Base-by-base conservation (phyloP, 2,797 vertebrate genomes). In the Ptychadena robeensis region DNA sequence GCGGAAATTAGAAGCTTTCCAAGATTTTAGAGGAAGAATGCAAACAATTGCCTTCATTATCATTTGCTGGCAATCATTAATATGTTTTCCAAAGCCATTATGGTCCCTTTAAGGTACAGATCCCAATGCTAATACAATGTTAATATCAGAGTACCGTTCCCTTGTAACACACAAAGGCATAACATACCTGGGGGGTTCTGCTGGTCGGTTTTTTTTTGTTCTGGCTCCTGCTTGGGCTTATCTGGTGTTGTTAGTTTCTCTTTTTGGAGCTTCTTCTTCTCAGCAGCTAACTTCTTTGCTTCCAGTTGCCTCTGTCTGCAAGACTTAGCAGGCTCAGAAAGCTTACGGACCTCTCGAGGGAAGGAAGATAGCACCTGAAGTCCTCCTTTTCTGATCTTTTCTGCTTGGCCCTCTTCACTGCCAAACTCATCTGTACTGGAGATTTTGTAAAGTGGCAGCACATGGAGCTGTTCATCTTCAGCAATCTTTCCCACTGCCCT, bases 261-360 rank as follows among this genome's bases (percentile, higher is more conserved):
- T 28, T 96, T 95, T 90, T 96, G 96, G 53, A 91, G 90, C 82
- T 96, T 98, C 91, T 98, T 98, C 90, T 96, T 98, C 90, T 98
- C 98, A 0, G 96, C 96, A 0, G 97, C 96, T 0, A 96, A 96
- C 87, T 96, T 98, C 90, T 96, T 96, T 76, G 97, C 97, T 69
- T 99, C 97, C 86, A 98, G 91, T 63, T 97, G 95, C 72, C 97
- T 93, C 88, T 98, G 97, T 82, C 98, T 93, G 86, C 97, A 98
- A 3, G 98, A 99, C 89, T 99, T 99, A 87, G 97, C 98, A 0
- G 96, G 98, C 87, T 99, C 97, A 0, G 98, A 95, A 81, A 99
- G 94, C 87, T 95, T 98, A 79, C 98, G 93, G 67, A 99, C 97
- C 91, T 97, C 96, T 0, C 98, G 94, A 5, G 96, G 96, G 86